Percentiles rank a stretch among this genome's conserved stretches.
These are phyloP conservation scores for Emydocephalus ijimae DNA, from an alignment of 2,113 vertebrate species.

Conservation along the genomic window DNA sequence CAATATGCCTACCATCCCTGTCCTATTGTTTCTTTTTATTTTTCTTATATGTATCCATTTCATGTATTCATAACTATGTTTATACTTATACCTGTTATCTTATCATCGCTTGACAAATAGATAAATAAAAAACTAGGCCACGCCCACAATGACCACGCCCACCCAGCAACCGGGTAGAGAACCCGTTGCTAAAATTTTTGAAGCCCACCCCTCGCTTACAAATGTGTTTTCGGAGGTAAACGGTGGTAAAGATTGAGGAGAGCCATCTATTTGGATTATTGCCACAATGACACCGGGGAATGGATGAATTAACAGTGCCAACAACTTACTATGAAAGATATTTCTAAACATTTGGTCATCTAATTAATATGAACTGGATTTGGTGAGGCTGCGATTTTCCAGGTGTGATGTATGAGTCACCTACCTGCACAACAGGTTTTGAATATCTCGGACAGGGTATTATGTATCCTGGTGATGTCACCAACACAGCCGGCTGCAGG, in stretches of 20 bases:
- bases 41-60: too few species aligned
- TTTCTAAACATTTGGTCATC: constrained; percentile 12
- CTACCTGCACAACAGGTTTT: neutral
- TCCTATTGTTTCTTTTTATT: too few species aligned
- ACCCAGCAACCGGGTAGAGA: too few species aligned
- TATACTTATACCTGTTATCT: too few species aligned
- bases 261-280: constrained; percentile 16
- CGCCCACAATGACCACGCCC: too few species aligned
- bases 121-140: too few species aligned
- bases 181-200: too few species aligned
- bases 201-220: neutral
- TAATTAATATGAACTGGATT: constrained; percentile 26
- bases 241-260: neutral
- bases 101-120: too few species aligned
- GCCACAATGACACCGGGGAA: neutral
- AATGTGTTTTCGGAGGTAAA: neutral
- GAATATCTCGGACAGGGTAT: neutral
- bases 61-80: too few species aligned
- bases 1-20: too few species aligned
- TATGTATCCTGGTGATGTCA: neutral
- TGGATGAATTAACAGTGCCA: neutral
- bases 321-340: neutral
- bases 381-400: neutral
- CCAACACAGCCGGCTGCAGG: constrained; percentile 10
- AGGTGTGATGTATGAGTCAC: neutral